These are phyloP conservation scores for Monochamus alternatus DNA, from an alignment of 2,888 invertebrate genomes.

Conservation along the genomic window DNA sequence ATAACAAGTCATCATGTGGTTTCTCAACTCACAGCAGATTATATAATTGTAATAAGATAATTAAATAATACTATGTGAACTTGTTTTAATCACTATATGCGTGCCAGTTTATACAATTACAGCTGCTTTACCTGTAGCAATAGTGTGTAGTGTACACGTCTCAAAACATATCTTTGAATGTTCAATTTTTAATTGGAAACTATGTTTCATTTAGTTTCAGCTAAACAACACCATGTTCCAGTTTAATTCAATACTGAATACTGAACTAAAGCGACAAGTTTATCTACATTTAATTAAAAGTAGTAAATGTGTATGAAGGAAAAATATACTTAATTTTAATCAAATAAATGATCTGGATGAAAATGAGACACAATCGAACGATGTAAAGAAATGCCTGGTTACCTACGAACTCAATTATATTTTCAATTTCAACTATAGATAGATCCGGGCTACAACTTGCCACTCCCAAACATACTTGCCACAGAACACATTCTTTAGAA, in stretches of 20 bases:
- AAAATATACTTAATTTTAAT: too few species aligned
- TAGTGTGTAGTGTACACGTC: not conserved
- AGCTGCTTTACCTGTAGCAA: not conserved
- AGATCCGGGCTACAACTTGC: not conserved
- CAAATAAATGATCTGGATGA: not conserved
- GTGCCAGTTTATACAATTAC: constrained; percentile 23
- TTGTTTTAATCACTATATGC: constrained; percentile 11
- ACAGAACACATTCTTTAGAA: not conserved
- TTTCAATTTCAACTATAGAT: not conserved
- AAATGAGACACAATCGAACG: not conserved
- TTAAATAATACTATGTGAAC: constrained; percentile 28
- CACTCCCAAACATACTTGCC: not conserved
- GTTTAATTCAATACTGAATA: constrained; percentile 3
- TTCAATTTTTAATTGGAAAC: constrained; percentile 26
- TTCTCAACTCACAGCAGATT: constrained; percentile 20
- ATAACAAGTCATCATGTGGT: constrained; percentile 10
- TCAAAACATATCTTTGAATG: not conserved
- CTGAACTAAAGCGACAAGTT: not conserved
- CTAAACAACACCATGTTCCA: constrained; percentile 1
- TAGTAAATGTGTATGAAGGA: too few species aligned
- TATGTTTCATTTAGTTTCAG: constrained; percentile 13
- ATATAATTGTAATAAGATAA: constrained; percentile 24
- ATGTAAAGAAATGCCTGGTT: not conserved
- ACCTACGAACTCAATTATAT: not conserved
- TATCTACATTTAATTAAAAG: not conserved